Evolutionary conservation across 2,113 vertebrate species (phyloP), one percentile per base, ranked within the genome.

Genomic region (Sinocyclocheilus rhinocerous): DNA sequence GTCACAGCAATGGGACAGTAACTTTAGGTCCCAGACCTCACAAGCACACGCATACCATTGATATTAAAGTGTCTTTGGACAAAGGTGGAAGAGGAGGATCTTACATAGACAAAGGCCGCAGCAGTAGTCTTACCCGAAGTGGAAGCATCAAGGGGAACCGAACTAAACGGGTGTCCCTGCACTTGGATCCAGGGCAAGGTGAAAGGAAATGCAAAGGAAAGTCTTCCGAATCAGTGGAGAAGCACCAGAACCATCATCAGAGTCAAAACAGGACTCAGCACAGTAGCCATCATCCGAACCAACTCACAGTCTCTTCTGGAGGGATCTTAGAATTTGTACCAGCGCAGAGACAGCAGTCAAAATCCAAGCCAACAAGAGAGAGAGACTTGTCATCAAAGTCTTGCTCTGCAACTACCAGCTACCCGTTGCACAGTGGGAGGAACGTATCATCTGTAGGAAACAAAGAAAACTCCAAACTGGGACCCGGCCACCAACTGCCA

Each of bases 391-490:
- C 86, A 52, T 65, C 42, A 42, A 93, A 92, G 82, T 78, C 85
- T 42, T 72, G 80, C 76, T 63, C 73, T 18, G 5, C 89, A 1
- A 87, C 82, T 42, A 7, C 88, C 2, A 89, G 83, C 79, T 91
- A 87, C 83, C 67, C 80, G 1, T 86, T 86, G 70, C 91, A 89
- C 86, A 36, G 85, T 0, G 84, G 93, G n/a, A 90, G 88, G 45
- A 89, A 93, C 81, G 92, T 92, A 88, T 72, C 89, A 67, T 92
- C 90, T 70, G 24, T 91, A 72, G 90, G 91, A 89, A 91, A 92
- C 89, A 95, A 93, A 87, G 95, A 95, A 80, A 95, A 89, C 85
- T 93, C 93, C 93, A 94, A 95, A 93, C 94, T 95, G 90, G 93
- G 94, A 91, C 90, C 91, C 42, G 88, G 90, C 70, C 93, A 92